Evolutionary conservation across 2,113 vertebrate species (phyloP).

Genomic region (Xenotilapia longispinis): DNA sequence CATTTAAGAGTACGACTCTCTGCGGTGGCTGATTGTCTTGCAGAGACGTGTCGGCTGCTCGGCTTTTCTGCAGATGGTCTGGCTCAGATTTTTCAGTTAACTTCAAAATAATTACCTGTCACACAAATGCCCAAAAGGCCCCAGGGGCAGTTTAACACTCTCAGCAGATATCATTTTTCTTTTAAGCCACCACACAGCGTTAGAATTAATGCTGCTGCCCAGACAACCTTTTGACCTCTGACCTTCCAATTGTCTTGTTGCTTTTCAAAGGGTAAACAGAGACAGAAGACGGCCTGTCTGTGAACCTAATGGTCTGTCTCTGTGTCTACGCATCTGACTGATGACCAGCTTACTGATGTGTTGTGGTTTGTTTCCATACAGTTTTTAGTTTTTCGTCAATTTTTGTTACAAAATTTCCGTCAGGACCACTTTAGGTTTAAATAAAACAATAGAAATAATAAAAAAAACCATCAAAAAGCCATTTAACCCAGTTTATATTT

Average conservation of each 20-base stretch:
- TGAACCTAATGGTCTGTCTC: not conserved
- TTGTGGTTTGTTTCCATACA: not conserved
- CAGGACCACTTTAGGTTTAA: not conserved
- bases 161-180: slow-evolving; percentile 32
- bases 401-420: accelerated
- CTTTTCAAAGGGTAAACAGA: slow-evolving; percentile 30
- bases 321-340: not conserved
- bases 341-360: not conserved
- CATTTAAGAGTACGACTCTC: not conserved
- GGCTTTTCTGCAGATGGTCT: not conserved
- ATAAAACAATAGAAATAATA: not conserved
- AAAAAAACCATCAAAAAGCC: not conserved
- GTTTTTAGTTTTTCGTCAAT: not conserved
- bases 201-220: slow-evolving; percentile 30
- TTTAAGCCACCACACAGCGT: slow-evolving; percentile 37
- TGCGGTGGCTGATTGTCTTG: not conserved
- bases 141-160: slow-evolving; percentile 29
- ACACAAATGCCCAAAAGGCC: not conserved
- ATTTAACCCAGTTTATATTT: not conserved
- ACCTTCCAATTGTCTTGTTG: slow-evolving; percentile 47
- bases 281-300: slow-evolving; percentile 32
- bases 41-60: not conserved
- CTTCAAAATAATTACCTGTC: slow-evolving; percentile 34
- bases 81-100: slow-evolving; percentile 11
- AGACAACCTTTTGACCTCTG: slow-evolving; percentile 42